Evolutionary conservation across 2,888 invertebrate species (phyloP), one percentile per base, ranked within the genome.

Genomic region (Apotomis capreana): DNA sequence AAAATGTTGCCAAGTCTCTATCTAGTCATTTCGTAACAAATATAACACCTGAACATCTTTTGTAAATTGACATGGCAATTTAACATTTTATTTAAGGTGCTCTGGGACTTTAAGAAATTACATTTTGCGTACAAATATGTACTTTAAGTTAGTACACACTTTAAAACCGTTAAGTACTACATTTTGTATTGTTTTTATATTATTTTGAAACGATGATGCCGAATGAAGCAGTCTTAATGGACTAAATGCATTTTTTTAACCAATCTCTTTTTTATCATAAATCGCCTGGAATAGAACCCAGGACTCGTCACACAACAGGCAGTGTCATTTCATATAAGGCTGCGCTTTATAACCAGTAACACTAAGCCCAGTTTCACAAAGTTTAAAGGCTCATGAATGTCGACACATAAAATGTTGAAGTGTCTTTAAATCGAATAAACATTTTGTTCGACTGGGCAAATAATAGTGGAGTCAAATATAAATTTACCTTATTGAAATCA

Each of bases 241-340:
- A 71, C 78, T 78, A 78, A 78, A 78, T 78, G 78, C 78, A 78
- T 76, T 70, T 57, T 68, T 70, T 61, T 9, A 60, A 63, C 44
- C 51, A 65, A 64, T 64, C 65, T 69, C 68, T 64, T 67, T 69
- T 36, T 55, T 54, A 36, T 60, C 51, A 12, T 9, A 8, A 26
- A 44, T 51, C 58, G 36, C 46, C 36, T 52, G 68, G 72, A 62
- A 58, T 51, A 52, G 52, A 68, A 59, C 63, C 68, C 68, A 54
- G 12, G 46, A 4, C 57, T 72, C 68, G 40, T 58, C 26, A 52
- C 52, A 58, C 58, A 13, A 36, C 52, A 52, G 72, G 72, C 72
- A 68, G 68, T 72, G 68, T 36, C 37, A 58, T 26, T 49, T 62
- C 5, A 52, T 36, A 49, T 55, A 61, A 55, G 26, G 52, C 69